phyloP scores from a whole-genome alignment of 2,113 vertebrate species.

The Centrocercus urophasianus region DNA sequence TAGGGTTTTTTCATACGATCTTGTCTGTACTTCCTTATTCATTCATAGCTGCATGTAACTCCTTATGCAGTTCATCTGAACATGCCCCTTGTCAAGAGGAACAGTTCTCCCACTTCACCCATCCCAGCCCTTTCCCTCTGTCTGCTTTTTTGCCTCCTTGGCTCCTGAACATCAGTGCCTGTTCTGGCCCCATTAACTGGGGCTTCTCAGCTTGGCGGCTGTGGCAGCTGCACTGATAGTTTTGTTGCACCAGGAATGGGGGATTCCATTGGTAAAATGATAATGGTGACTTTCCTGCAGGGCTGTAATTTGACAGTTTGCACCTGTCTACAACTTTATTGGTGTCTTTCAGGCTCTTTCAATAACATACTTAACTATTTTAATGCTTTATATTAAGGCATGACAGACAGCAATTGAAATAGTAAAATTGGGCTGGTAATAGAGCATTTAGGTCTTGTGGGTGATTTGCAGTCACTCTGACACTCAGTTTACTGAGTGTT shows the following conservation, averaged over 20 bases:
- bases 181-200: constrained; percentile 5
- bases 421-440: not conserved
- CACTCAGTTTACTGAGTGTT: not conserved
- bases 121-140: not conserved
- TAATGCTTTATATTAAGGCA: not conserved
- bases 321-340: constrained; percentile 67
- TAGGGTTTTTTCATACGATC: not conserved
- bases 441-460: not conserved
- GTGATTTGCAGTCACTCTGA: not conserved
- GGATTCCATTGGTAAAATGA: constrained; percentile 72
- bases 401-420: not conserved
- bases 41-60: not conserved
- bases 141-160: constrained; percentile 32
- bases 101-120: not conserved
- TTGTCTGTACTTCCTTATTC: not conserved
- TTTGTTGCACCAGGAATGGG: constrained; percentile 47
- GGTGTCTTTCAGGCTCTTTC: constrained; percentile 21
- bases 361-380: constrained; percentile 13
- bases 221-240: constrained; percentile 55
- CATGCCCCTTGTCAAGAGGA: not conserved
- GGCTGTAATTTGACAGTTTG: constrained; percentile 69
- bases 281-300: constrained; percentile 54
- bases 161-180: not conserved
- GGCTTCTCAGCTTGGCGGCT: constrained; percentile 8
- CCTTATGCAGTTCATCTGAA: not conserved